Base-by-base conservation (phyloP, 2,888 invertebrate species). In the Parascotia fuliginaria region DNA sequence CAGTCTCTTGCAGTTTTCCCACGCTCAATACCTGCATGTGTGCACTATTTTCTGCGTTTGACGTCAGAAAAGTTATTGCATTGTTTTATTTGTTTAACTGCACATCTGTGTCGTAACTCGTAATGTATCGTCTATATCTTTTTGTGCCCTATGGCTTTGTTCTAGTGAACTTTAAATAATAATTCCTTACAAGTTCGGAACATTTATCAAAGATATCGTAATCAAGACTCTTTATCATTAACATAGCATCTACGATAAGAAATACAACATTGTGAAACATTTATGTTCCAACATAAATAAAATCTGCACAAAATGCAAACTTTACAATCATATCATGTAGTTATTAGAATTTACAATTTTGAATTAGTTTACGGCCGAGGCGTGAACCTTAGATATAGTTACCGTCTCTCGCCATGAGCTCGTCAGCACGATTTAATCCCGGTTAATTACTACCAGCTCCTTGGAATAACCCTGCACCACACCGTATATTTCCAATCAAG, bases 351-450 rank as follows among this genome's bases (percentile, higher is more conserved):
- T 75, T 76, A 59, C 66, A 57, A 57, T 73, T 75, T 68, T 65
- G 60, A 65, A 77, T 80, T 75, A 64, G 60, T 73, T 66, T 60
- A 52, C 60, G 58, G 68, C 53, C 60, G 60, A 65, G 53, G 55
- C 55, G 62, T 62, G 58, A 70, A 66, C 60, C 67, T 71, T 69
- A 67, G 70, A 77, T 72, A 65, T 72, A 80, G 66, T 77, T 79
- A 67, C 66, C 60, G 73, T 65, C 71, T 65, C 68, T 79, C 80
- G 75, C 70, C 64, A 59, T 52, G 56, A 61, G 68, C 47, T 72
- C 79, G 70, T 78, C 79, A 75, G 72, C 76, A 54, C 68, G 66
- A 82, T 84, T 85, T 81, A 85, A 84, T 88, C 79, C 76, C 64
- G 73, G 70, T 74, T 88, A 86, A 88, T 89, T 86, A 81, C 81